Percentiles rank a stretch among this genome's conserved stretches.
These are phyloP conservation scores for Corydoras maculifer DNA, from an alignment of 2,113 vertebrate genomes.

Conservation along the genomic window DNA sequence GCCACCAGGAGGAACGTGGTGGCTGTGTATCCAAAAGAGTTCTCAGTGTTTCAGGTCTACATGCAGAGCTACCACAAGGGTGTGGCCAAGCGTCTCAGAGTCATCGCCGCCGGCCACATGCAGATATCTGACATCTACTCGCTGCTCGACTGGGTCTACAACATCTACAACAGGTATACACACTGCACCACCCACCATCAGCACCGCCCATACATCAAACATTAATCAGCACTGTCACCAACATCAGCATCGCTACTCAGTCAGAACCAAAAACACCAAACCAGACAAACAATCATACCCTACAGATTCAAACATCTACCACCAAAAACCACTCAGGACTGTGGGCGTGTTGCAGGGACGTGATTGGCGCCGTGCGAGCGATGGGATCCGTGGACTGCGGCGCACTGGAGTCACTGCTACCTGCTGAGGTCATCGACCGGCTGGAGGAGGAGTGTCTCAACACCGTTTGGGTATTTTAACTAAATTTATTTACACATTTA, in stretches of 20 bases:
- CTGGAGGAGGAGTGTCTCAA: slow-evolving; percentile 67
- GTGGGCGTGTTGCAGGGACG: slow-evolving; percentile 56
- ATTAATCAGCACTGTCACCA: no score
- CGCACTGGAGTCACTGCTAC: slow-evolving; percentile 58
- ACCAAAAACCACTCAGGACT: not conserved
- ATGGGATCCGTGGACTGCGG: slow-evolving; percentile 54
- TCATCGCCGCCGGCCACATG: slow-evolving; percentile 61
- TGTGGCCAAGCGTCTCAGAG: slow-evolving; percentile 67
- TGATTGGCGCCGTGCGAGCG: slow-evolving; percentile 58
- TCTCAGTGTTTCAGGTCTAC: slow-evolving; percentile 74
- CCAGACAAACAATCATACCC: no score
- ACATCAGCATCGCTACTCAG: no score
- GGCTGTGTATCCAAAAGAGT: slow-evolving; percentile 75
- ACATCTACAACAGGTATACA: slow-evolving; percentile 78
- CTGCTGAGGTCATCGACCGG: slow-evolving; percentile 59
- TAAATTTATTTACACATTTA: not conserved
- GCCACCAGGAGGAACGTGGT: slow-evolving; percentile 71
- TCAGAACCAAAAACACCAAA: no score
- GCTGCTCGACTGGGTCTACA: slow-evolving; percentile 83
- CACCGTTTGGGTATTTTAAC: slow-evolving; percentile 19
- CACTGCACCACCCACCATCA: no score
- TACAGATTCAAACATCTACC: no score
- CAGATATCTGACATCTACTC: slow-evolving; percentile 77
- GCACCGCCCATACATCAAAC: no score
- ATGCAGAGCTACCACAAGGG: slow-evolving; percentile 78